Conservation (phyloP, 1,140 invertebrate species). For the Drosophila pallidifrons region DNA sequence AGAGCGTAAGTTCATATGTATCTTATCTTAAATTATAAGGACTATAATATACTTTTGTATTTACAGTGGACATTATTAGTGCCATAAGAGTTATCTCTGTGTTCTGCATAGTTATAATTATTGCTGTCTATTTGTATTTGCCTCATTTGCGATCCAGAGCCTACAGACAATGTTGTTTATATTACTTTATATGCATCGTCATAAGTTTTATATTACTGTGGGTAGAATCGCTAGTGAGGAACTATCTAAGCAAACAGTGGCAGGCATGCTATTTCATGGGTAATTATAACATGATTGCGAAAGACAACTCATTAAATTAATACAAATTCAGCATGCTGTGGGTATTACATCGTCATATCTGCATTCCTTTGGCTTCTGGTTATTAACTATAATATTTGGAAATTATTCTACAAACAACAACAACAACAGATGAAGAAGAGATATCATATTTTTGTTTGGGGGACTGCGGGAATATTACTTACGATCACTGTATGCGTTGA, state of each 20-base stretch:
- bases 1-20: neutral
- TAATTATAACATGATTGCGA: neutral
- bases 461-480: neutral
- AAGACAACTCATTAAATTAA: neutral
- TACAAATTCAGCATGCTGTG: neutral
- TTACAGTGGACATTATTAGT: neutral
- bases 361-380: neutral
- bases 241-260: neutral
- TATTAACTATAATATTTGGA: neutral
- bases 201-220: neutral
- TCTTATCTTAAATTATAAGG: neutral
- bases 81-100: neutral
- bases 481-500: neutral
- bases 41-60: neutral
- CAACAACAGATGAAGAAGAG: neutral
- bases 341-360: neutral
- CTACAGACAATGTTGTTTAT: neutral
- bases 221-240: neutral
- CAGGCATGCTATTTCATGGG: neutral
- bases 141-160: neutral
- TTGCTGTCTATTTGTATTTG: neutral
- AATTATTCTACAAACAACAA: neutral
- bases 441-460: neutral
- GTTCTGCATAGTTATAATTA: neutral
- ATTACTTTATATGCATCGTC: neutral